Evolutionary conservation across 2,888 invertebrate genomes (phyloP), one percentile per base, ranked within the genome.

Genomic region (Galerucella nymphaeae): DNA sequence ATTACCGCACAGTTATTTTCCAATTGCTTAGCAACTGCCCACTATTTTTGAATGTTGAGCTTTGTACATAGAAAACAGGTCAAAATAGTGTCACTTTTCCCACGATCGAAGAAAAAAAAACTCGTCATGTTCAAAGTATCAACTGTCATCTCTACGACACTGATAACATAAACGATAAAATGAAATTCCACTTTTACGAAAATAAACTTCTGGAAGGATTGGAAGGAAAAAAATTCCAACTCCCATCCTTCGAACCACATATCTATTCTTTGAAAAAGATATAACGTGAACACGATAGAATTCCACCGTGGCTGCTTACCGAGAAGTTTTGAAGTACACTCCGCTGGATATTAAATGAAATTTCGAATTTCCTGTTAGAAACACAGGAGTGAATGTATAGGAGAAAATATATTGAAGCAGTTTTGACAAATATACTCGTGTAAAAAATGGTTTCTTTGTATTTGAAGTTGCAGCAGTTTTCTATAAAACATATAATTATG

Each of bases 341-440:
- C 20, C 41, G 57, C 18, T 66, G 55, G 66, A 66, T 66, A 66
- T 66, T 66, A 66, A 66, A 66, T 66, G 55, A 66, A 66, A 65
- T 65, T 65, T 65, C 30, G 16, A 65, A 66, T 66, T 66, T 66
- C 42, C 23, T 50, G 23, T 48, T 48, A 20, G 50, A 30, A 14
- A 64, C 45, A n/a, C 61, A 16, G 41, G 57, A 57, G 38, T 16
- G 38, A 59, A 59, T 59, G 59, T 13, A 38, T 13, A 38, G 23
- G 30, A 11, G n/a, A n/a, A 59, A 59, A 48, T 48, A 48, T 48
- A 48, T 14, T 8, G 6, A 48, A 48, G 48, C n/a, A 48, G 14
- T n/a, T 48, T 48, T 5, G 48, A 14, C 48, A n/a, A 48, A 48
- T 48, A 48, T n/a, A 38, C 30, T 38, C 8, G 30, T 38, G 30